These are phyloP conservation scores for Chrysogorgia sp. DNA, from an alignment of 92 coral and sea anemone species.

Conservation along the genomic window DNA sequence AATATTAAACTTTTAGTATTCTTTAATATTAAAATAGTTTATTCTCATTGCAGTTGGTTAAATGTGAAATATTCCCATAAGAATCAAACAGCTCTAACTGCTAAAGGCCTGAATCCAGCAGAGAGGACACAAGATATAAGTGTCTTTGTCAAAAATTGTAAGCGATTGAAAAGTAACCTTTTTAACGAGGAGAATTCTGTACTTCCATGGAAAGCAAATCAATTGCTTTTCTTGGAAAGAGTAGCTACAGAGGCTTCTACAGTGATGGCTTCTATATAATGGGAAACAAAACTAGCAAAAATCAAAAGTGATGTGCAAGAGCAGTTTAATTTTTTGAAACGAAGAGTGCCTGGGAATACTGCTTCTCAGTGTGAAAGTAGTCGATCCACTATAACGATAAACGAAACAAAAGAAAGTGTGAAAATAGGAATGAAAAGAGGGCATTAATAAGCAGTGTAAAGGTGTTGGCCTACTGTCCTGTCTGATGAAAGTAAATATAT, in stretches of 20 bases:
- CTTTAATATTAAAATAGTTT: too few relatives aligned
- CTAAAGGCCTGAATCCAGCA: constrained; percentile 26
- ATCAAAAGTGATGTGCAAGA: constrained; percentile 16
- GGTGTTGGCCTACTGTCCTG: constrained; percentile 1
- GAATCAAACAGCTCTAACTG: not conserved
- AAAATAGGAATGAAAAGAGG: too few relatives aligned
- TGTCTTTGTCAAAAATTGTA: constrained; percentile 13
- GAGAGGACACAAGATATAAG: not conserved
- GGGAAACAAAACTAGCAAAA: constrained; percentile 6
- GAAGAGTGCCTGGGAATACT: constrained; percentile 12
- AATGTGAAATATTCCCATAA: constrained; percentile 13
- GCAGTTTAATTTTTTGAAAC: not conserved
- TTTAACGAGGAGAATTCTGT: constrained; percentile 19
- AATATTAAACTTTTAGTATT: too few relatives aligned
- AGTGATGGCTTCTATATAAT: too few relatives aligned
- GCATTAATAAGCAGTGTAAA: constrained; percentile 3
- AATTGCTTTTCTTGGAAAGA: constrained; percentile 1
- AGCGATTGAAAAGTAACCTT: constrained; percentile 7
- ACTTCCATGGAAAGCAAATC: constrained; percentile 20
- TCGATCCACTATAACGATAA: too few relatives aligned
- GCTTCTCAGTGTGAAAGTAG: constrained; percentile 12
- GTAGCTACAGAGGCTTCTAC: constrained; percentile 12
- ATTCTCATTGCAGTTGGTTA: too few relatives aligned
- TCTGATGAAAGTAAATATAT: not conserved
- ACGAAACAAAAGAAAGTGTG: too few relatives aligned